Conservation (phyloP, 2,113 vertebrate species). For the Helogale parvula region DNA sequence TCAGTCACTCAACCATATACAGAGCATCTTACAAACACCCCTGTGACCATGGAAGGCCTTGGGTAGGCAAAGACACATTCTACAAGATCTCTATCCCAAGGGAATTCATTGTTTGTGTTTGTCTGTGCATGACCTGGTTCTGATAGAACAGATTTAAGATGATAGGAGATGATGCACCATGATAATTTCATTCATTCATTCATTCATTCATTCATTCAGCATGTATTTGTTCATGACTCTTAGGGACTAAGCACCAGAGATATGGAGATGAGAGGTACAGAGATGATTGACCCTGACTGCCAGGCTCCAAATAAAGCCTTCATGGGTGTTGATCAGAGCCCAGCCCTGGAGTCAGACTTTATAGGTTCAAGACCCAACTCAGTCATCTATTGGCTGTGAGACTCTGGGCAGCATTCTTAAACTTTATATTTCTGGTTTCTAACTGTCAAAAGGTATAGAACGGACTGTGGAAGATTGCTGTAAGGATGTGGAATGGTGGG, state of each 20-base stretch:
- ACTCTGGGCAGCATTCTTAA: background rate
- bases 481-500: fast-evolving
- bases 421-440: background rate
- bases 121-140: background rate
- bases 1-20: background rate
- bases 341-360: fast-evolving
- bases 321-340: background rate
- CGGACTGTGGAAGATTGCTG: background rate
- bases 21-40: background rate
- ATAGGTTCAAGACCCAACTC: background rate
- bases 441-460: background rate
- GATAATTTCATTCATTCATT: background rate
- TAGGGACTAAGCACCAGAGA: background rate
- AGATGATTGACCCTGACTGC: background rate
- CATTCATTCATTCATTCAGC: background rate
- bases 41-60: background rate
- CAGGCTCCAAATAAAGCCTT: fast-evolving
- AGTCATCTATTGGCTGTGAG: background rate
- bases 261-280: background rate
- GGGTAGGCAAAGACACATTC: background rate
- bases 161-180: background rate
- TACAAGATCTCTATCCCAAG: background rate
- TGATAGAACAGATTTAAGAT: too few relatives aligned
- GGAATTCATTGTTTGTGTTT: background rate
- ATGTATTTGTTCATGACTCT: background rate